A percentile compares a stretch with the other conserved stretches of the same genome.
Conservation (phyloP, 2,113 vertebrate species). For the Brienomyrus longianalis region DNA sequence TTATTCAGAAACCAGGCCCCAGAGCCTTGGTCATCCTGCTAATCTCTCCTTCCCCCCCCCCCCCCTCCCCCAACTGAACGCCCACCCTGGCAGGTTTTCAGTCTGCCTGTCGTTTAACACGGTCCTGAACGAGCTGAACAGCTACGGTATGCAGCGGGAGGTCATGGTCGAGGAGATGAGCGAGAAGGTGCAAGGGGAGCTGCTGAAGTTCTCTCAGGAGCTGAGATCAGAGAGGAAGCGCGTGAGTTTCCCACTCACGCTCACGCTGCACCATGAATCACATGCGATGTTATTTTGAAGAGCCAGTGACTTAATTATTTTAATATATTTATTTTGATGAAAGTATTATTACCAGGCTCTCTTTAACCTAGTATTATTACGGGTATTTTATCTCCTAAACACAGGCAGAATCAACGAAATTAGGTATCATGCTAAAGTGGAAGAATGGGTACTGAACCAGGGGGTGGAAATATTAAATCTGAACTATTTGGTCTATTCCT, state of each 20-base stretch:
- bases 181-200: constrained; percentile 85
- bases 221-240: constrained; percentile 92
- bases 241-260: constrained; percentile 58
- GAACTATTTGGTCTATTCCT: not conserved
- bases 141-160: constrained; percentile 94
- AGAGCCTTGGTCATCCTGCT: not conserved
- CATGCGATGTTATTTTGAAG: not conserved
- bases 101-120: constrained; percentile 87
- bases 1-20: not conserved
- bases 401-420: not conserved
- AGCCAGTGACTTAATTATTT: too few relatives aligned
- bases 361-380: not conserved
- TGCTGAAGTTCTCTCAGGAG: constrained; percentile 90
- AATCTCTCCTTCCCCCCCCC: not conserved
- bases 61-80: not conserved
- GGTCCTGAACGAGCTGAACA: constrained; percentile 88
- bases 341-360: not conserved
- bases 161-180: constrained; percentile 95
- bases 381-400: not conserved
- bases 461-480: not conserved
- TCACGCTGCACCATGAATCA: not conserved
- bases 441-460: not conserved
- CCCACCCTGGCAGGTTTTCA: constrained; percentile 74
- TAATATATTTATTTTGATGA: not conserved
- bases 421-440: not conserved